These are phyloP conservation scores for Pollicipes pollicipes DNA, from an alignment of 1,140 invertebrate species.

Conservation along the genomic window DNA sequence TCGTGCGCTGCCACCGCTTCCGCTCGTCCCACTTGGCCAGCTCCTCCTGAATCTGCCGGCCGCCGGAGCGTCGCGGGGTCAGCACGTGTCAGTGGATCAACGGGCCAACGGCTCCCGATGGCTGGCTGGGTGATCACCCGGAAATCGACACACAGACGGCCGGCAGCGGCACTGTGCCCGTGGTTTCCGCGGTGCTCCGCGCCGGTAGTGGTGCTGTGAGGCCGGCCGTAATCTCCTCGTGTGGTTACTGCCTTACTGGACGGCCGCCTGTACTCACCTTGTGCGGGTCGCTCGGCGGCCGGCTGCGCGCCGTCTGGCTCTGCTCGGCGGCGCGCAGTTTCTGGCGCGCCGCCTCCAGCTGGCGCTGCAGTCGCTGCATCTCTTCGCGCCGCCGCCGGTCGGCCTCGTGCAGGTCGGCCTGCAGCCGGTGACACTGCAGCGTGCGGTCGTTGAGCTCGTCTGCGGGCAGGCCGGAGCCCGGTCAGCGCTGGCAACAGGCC, in stretches of 20 bases:
- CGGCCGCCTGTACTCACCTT: neutral
- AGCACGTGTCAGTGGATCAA: neutral
- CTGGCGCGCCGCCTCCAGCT: neutral
- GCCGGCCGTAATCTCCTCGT: too few species aligned
- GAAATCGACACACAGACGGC: too few species aligned
- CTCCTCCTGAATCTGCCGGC: conserved; percentile 31
- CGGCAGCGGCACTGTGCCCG: too few species aligned
- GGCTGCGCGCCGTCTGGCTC: too few species aligned
- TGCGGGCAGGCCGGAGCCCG: neutral
- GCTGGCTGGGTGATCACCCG: too few species aligned
- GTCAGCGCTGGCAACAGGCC: too few species aligned
- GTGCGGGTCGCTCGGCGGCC: neutral
- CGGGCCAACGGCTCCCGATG: too few species aligned
- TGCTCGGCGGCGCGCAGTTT: too few species aligned
- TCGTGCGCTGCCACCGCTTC: conserved; percentile 46
- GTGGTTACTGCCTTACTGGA: too few species aligned
- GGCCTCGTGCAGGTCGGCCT: neutral
- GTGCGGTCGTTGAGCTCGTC: neutral
- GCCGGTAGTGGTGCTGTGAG: too few species aligned
- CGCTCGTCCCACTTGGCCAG: conserved; percentile 47
- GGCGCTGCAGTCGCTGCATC: neutral
- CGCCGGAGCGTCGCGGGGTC: too few species aligned
- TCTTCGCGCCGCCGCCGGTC: neutral
- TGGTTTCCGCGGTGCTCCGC: too few species aligned
- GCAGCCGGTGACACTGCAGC: neutral